A percentile compares a stretch with the other conserved stretches of the same genome.
Evolutionary conservation across 53 echinoderm and acorn worm genomes (phyloP).

Genomic region (Stichopus horrens): DNA sequence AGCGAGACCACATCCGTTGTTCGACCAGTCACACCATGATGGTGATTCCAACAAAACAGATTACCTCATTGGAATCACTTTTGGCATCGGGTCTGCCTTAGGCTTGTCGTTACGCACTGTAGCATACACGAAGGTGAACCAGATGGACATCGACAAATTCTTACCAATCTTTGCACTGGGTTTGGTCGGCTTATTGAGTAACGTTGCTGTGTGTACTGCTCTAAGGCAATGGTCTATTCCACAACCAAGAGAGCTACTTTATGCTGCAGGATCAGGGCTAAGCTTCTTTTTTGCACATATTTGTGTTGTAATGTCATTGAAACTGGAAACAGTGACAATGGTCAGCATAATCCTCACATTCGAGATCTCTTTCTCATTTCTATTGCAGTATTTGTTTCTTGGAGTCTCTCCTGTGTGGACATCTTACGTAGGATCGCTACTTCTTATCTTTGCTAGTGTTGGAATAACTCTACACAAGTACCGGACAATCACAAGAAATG

Average conservation of each 20-base stretch:
- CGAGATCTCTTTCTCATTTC: neutral
- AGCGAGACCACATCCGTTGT: neutral
- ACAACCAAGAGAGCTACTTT: neutral
- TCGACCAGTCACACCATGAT: neutral
- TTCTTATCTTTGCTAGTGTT: neutral
- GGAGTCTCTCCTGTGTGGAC: conserved; percentile 2
- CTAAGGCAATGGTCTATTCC: neutral
- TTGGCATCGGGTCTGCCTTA: neutral
- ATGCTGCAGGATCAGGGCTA: neutral
- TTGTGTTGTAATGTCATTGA: neutral
- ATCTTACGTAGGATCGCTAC: conserved; percentile 27
- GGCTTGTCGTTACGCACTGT: neutral
- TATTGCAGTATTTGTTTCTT: conserved; percentile 22
- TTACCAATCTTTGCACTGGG: neutral
- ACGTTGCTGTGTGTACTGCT: neutral
- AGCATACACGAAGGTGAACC: neutral
- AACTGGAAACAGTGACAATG: neutral
- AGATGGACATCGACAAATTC: neutral
- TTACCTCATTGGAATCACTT: neutral
- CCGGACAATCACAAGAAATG: neutral
- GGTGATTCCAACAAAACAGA: neutral
- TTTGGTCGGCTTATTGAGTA: neutral
- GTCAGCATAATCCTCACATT: neutral
- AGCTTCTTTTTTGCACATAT: neutral
- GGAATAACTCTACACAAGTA: neutral